Evolutionary conservation across 53 echinoderm and acorn worm genomes (phyloP).

Genomic region (Holothuria scabra): DNA sequence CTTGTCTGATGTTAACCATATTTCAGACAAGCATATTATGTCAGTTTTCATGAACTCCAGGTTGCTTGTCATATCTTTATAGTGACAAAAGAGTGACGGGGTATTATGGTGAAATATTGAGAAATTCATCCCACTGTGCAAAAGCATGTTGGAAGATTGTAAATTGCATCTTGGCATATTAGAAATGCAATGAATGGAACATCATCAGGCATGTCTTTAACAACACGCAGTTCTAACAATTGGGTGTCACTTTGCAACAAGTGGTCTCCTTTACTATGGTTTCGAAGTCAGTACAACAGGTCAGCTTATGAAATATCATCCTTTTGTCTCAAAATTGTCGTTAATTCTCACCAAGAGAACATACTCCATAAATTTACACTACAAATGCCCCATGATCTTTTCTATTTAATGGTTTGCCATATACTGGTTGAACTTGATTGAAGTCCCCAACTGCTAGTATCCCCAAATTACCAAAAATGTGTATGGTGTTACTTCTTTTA

Average conservation of each 20-base stretch:
- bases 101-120: conserved; percentile 17
- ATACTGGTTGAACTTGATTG: conserved; percentile 62
- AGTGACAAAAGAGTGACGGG: conserved; percentile 10
- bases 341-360: conserved; percentile 50
- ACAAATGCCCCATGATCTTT: conserved; percentile 18
- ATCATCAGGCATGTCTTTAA: conserved; percentile 54
- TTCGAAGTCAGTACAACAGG: conserved; percentile 20
- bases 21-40: conserved; percentile 17
- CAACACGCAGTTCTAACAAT: conserved; percentile 57
- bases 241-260: conserved; percentile 39
- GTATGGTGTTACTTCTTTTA: conserved; percentile 47
- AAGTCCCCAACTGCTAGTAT: conserved; percentile 68
- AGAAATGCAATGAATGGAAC: conserved; percentile 51
- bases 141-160: neutral
- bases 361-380: conserved; percentile 62
- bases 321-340: conserved; percentile 72
- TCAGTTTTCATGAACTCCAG: conserved; percentile 15
- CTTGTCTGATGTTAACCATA: neutral
- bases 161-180: too few species aligned
- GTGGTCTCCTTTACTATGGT: conserved; percentile 42
- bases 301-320: conserved; percentile 58
- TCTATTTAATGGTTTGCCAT: conserved; percentile 42
- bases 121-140: neutral
- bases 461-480: conserved; percentile 58
- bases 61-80: conserved; percentile 13